Percentiles rank a stretch among this genome's conserved stretches.
phyloP scores from a whole-genome alignment of 2,797 vertebrate genomes.

The Oceanodroma leucorhoa region DNA sequence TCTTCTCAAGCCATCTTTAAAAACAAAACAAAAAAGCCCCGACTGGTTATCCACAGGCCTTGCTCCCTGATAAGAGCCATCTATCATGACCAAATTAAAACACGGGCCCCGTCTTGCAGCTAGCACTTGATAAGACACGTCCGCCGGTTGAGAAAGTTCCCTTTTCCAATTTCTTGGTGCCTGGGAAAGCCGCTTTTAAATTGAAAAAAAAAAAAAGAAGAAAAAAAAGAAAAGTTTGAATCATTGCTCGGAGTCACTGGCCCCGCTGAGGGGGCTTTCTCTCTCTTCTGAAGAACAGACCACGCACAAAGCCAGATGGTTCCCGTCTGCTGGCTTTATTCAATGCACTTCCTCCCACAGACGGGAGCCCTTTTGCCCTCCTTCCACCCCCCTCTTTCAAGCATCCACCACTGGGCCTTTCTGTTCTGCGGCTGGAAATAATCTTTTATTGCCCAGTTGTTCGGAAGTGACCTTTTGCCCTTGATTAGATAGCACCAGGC shows the following conservation, averaged over 20 bases:
- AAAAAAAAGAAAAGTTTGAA: slow-evolving; percentile 45
- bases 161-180: slow-evolving; percentile 21
- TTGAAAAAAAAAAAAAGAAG: not conserved
- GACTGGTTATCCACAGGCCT: not conserved
- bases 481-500: slow-evolving; percentile 97
- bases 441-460: slow-evolving; percentile 99
- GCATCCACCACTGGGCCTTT: slow-evolving; percentile 78
- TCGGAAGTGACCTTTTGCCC: slow-evolving; percentile 99
- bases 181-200: slow-evolving; percentile 72
- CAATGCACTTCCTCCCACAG: slow-evolving; percentile 90
- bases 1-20: not conserved
- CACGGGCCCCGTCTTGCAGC: not conserved
- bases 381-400: slow-evolving; percentile 62
- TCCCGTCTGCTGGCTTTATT: slow-evolving; percentile 94
- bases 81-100: slow-evolving; percentile 36
- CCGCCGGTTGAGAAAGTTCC: not conserved
- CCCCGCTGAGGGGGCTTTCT: slow-evolving; percentile 74
- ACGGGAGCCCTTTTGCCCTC: slow-evolving; percentile 77
- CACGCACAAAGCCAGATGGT: slow-evolving; percentile 91
- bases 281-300: slow-evolving; percentile 81
- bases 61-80: not conserved
- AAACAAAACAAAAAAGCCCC: not conserved
- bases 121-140: not conserved
- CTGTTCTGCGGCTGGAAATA: slow-evolving; percentile 92
- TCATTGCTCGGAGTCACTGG: slow-evolving; percentile 72